A percentile compares a stretch with the other conserved stretches of the same genome.
phyloP scores from a whole-genome alignment of 1,140 invertebrate species.

The Heterodera schachtii region DNA sequence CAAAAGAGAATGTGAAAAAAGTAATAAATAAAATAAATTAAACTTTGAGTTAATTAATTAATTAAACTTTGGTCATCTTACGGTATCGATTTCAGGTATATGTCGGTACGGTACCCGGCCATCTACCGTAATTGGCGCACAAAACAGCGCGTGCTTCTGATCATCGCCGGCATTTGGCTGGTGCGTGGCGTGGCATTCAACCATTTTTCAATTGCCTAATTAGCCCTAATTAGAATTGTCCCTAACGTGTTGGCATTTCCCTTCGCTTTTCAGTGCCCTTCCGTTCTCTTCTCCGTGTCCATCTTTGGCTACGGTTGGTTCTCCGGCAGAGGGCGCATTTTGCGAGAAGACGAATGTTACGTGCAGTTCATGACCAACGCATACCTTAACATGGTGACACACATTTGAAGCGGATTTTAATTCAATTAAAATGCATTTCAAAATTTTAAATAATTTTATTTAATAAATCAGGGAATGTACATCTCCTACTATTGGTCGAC shows the following conservation, averaged over 20 bases:
- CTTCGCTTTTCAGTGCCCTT: conserved; percentile 74
- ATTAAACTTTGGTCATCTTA: too few species aligned
- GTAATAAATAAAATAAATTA: too few species aligned
- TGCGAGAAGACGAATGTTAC: conserved; percentile 84
- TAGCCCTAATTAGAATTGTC: too few species aligned
- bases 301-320: conserved; percentile 99
- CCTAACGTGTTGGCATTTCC: too few species aligned
- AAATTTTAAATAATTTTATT: not conserved
- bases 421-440: too few species aligned
- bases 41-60: too few species aligned
- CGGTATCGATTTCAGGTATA: conserved; percentile 72
- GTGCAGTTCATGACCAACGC: conserved; percentile 94
- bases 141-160: conserved; percentile 83
- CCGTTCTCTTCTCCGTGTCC: conserved; percentile 92
- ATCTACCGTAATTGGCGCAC: conserved; percentile 96
- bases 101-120: conserved; percentile 97
- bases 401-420: not conserved
- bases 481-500: conserved; percentile 98
- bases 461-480: conserved; percentile 56
- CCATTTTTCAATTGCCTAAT: too few species aligned
- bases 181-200: not conserved
- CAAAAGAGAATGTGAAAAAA: too few species aligned
- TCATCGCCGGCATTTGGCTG: conserved; percentile 81
- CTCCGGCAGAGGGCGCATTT: conserved; percentile 80
- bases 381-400: conserved; percentile 69